Percentiles rank a stretch among this genome's conserved stretches.
Evolutionary conservation across 2,888 invertebrate genomes (phyloP).

Genomic region (Morpho helenor): DNA sequence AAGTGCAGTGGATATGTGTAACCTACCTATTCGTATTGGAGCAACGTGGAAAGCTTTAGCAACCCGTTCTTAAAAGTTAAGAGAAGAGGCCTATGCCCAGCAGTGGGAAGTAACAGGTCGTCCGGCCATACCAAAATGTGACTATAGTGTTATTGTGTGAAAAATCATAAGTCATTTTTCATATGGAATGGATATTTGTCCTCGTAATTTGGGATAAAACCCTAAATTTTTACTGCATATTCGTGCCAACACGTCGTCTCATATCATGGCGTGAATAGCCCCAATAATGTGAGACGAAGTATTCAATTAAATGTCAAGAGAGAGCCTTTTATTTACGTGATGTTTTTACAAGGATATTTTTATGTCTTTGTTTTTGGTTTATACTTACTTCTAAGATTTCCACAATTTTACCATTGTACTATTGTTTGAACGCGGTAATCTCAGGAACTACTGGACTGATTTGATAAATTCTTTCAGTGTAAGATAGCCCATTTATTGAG

Average conservation of each 20-base stretch:
- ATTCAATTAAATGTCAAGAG: slow-evolving; percentile 6
- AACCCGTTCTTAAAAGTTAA: too few relatives aligned
- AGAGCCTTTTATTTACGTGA: slow-evolving; percentile 2
- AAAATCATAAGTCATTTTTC: slow-evolving; percentile 4
- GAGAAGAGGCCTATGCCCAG: too few relatives aligned
- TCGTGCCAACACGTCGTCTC: slow-evolving; percentile 14
- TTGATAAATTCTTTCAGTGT: too few relatives aligned
- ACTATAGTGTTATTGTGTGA: background rate
- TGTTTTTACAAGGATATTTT: background rate
- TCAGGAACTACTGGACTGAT: background rate
- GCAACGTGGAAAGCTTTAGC: too few relatives aligned
- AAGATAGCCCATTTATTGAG: too few relatives aligned
- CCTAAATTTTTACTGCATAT: slow-evolving; percentile 7
- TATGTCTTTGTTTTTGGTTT: background rate
- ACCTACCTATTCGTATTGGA: too few relatives aligned
- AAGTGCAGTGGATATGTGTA: too few relatives aligned
- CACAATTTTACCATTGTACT: background rate
- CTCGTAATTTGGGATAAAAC: slow-evolving; percentile 6
- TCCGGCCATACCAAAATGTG: too few relatives aligned
- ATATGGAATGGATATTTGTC: slow-evolving; percentile 6
- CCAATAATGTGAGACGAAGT: slow-evolving; percentile 5
- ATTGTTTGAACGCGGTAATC: background rate
- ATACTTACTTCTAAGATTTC: background rate
- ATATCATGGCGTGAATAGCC: slow-evolving; percentile 13
- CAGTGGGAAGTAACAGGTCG: too few relatives aligned